Percentiles rank a stretch among this genome's conserved stretches.
Evolutionary conservation across 1,140 invertebrate genomes (phyloP).

Genomic region (Nephila pilipes): DNA sequence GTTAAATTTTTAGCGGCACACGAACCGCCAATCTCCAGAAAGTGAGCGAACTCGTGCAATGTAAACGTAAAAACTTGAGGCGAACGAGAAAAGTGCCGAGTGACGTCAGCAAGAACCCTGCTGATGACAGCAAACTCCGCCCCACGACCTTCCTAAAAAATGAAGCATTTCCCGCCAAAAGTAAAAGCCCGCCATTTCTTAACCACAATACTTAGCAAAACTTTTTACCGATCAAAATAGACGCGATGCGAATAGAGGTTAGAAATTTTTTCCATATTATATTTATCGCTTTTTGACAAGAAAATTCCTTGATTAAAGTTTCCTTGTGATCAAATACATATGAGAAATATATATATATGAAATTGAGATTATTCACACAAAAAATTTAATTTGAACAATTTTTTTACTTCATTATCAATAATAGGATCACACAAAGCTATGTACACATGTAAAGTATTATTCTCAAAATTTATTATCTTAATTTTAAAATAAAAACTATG

Average conservation of each 20-base stretch:
- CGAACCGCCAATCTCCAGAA: background rate
- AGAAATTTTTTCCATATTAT: background rate
- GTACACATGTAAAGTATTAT: no score
- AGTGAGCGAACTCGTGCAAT: constrained; percentile 22
- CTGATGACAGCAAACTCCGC: constrained; percentile 57
- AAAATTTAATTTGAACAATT: no score
- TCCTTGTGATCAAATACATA: no score
- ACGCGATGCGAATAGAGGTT: background rate
- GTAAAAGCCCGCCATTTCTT: constrained; percentile 76
- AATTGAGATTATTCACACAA: no score
- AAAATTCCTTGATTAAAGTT: no score
- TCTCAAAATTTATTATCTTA: no score
- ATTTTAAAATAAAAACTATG: no score
- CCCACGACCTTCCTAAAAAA: constrained; percentile 71
- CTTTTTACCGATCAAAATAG: background rate
- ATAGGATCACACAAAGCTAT: no score
- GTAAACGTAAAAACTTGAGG: constrained; percentile 17
- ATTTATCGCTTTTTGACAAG: no score
- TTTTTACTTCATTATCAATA: no score
- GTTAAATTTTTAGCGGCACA: background rate
- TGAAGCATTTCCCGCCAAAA: constrained; percentile 73
- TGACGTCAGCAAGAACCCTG: constrained; percentile 68
- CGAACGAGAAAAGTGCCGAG: constrained; percentile 8
- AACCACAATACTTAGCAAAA: background rate
- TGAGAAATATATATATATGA: no score